phyloP scores from a whole-genome alignment of 2,888 invertebrate species.

The Melinopterus prodromus region DNA sequence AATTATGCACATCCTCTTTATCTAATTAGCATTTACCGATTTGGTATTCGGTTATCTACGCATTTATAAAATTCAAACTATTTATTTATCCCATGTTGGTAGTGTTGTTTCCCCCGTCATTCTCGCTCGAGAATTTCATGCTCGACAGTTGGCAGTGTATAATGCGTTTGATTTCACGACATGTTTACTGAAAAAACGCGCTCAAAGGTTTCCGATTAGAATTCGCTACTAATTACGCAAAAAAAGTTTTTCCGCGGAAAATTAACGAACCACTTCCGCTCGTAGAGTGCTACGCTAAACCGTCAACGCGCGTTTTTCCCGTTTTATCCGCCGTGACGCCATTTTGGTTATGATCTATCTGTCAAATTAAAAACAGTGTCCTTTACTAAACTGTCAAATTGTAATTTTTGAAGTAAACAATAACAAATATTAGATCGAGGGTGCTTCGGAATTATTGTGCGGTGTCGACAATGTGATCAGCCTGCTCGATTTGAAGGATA shows the following conservation, averaged over 20 bases:
- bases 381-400: conserved; percentile 51
- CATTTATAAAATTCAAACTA: neutral
- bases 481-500: conserved; percentile 21
- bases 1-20: neutral
- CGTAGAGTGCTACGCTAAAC: neutral
- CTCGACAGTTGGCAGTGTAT: conserved; percentile 42
- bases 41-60: neutral
- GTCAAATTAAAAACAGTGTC: conserved; percentile 51
- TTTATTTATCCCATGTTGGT: neutral
- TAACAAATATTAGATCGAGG: conserved; percentile 47
- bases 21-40: neutral
- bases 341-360: conserved; percentile 51
- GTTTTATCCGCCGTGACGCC: conserved; percentile 48
- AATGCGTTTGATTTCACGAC: conserved; percentile 55
- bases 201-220: conserved; percentile 13
- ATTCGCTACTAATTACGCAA: neutral
- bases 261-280: neutral
- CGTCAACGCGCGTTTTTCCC: neutral
- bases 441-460: neutral
- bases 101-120: neutral
- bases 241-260: conserved; percentile 10
- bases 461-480: neutral
- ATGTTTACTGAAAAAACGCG: conserved; percentile 44
- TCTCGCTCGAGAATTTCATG: neutral
- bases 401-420: conserved; percentile 56